Evolutionary conservation across 1,140 invertebrate species (phyloP), one percentile per base, ranked within the genome.

Genomic region (Meteorus sp.): DNA sequence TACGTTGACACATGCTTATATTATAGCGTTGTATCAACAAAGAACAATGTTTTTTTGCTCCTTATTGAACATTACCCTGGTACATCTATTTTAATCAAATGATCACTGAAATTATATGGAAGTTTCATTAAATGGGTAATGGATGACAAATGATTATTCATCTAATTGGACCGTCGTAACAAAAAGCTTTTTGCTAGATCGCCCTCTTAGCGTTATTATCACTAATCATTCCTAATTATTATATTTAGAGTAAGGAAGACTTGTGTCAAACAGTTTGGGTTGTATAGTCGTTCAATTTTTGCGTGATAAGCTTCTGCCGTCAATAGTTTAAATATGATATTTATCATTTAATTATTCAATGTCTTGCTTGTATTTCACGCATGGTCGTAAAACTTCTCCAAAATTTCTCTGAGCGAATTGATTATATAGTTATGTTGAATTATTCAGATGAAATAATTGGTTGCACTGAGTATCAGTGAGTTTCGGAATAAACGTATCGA

Each of bases 161-260:
- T 15, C n/a, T 39, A 13, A 39, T 13, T 31, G 45, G 31, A 48
- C 45, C 25, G 31, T 29, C 45, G 45, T 48, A 48, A 48, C 45
- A n/a, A n/a, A n/a, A n/a, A n/a, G n/a, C n/a, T n/a, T n/a, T n/a
- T n/a, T n/a, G 29, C 27, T 33, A 33, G 3, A 20, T 2, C 8
- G 15, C 7, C 13, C 20, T 22, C 33, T 50, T 15, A 17, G 29
- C 15, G 27, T 9, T 31, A 9, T 6, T 31, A 8, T 33, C 8
- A 33, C 43, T 55, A 54, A 17, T 60, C 39, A 54, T 51, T 20
- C 19, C 58, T 60, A 60, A 48, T 60, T 60, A 60, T 60, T 60
- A 52, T 60, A 60, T 61, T 61, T 51, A 61, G 56, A 22, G 25
- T 56, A 51, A 51, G 53, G 59, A 61, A 61, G 53, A 61, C 59